Percentiles rank a stretch among this genome's conserved stretches.
These are phyloP conservation scores for Plestiodon gilberti DNA, from an alignment of 2,113 vertebrate species.

Conservation along the genomic window DNA sequence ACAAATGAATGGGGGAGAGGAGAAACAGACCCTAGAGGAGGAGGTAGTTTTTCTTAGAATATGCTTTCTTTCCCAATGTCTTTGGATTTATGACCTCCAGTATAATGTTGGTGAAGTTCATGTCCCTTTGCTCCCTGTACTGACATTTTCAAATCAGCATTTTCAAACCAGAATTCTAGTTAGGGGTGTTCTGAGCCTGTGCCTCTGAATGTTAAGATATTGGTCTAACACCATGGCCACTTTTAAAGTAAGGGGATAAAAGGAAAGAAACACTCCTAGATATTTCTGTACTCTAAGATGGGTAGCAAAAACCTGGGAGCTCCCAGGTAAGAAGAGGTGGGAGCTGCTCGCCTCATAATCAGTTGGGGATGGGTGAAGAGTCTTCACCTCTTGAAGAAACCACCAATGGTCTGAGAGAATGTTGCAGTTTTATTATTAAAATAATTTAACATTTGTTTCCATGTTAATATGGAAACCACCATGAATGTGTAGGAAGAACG, in stretches of 20 bases:
- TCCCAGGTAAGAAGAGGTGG: no score
- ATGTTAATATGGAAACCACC: background rate
- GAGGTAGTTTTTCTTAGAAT: background rate
- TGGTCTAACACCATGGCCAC: background rate
- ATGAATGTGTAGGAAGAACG: background rate
- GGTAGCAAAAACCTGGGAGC: background rate
- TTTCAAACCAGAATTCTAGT: background rate
- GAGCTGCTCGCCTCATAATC: no score
- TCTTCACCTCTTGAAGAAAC: background rate
- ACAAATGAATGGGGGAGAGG: background rate
- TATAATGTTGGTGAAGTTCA: background rate
- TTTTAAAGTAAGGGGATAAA: background rate
- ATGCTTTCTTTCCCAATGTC: background rate
- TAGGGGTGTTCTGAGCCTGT: background rate
- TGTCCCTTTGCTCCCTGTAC: background rate
- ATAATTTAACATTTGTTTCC: background rate
- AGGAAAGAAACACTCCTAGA: background rate
- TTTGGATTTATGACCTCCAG: background rate
- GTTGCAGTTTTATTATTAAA: background rate
- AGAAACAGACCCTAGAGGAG: background rate
- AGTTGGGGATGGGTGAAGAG: background rate
- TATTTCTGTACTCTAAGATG: background rate
- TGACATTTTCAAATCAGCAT: background rate
- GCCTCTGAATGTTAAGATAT: background rate
- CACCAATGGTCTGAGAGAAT: background rate